Evolutionary conservation across 1,140 invertebrate species (phyloP).

Genomic region (Delia radicum): DNA sequence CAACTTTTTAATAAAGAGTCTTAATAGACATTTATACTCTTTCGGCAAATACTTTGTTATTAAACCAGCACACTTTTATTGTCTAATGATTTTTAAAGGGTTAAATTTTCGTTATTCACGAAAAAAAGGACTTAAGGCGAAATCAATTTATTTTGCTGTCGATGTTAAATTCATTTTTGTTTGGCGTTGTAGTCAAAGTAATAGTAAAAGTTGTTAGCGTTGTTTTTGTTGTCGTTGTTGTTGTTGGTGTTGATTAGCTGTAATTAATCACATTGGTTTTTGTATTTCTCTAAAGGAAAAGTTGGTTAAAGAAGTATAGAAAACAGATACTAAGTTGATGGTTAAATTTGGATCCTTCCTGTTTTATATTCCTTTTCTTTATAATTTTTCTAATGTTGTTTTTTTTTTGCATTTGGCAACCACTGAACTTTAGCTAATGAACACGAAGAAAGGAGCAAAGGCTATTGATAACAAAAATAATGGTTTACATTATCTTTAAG

Average conservation of each 20-base stretch:
- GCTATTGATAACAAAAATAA: no score
- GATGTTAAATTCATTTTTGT: neutral
- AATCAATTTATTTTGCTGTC: constrained; percentile 4
- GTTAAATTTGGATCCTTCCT: neutral
- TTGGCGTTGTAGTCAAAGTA: neutral
- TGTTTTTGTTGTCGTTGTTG: neutral
- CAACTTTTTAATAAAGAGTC: no score
- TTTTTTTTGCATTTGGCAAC: neutral
- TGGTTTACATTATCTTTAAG: no score
- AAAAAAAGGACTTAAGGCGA: neutral
- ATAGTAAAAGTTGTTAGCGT: neutral
- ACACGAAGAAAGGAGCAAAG: neutral
- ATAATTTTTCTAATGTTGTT: neutral
- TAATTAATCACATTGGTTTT: neutral
- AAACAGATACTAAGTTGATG: neutral
- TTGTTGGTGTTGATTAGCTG: neutral
- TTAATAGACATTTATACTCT: no score
- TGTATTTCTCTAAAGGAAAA: neutral
- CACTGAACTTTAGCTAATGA: neutral
- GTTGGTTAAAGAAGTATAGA: neutral
- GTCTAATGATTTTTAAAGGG: neutral
- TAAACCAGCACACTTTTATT: no score
- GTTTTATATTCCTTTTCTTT: neutral
- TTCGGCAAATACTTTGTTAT: no score
- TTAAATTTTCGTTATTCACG: neutral